Evolutionary conservation across 2,888 invertebrate species (phyloP).

Genomic region (Apamea epomidion): DNA sequence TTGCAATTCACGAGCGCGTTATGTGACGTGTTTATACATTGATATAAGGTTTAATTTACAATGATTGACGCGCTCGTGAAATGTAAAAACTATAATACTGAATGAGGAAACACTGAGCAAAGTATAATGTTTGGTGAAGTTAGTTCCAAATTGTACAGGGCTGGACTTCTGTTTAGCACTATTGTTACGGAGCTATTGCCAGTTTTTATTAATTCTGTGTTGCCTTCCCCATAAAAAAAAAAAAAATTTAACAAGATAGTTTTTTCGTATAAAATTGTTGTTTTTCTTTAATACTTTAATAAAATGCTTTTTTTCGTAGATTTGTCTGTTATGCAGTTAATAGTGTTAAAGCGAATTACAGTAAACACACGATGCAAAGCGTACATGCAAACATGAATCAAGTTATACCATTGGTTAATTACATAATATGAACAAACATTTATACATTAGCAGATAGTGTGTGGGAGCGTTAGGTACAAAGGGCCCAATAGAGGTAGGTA

Average conservation of each 20-base stretch:
- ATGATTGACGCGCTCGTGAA: constrained; percentile 35
- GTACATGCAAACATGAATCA: constrained; percentile 72
- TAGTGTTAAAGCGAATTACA: constrained; percentile 69
- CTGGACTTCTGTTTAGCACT: constrained; percentile 34
- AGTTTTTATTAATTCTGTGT: constrained; percentile 42
- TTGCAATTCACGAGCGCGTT: constrained; percentile 25
- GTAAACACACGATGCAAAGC: constrained; percentile 78
- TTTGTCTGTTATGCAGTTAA: constrained; percentile 65
- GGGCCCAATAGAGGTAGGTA: constrained; percentile 23
- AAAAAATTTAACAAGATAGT: neutral
- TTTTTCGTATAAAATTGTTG: neutral
- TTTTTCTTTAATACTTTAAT: neutral
- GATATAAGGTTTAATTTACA: constrained; percentile 33
- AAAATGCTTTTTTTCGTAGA: constrained; percentile 57
- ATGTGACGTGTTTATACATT: constrained; percentile 32
- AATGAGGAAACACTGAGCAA: constrained; percentile 42
- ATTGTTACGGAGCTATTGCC: constrained; percentile 38
- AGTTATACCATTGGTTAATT: constrained; percentile 56
- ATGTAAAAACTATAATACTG: constrained; percentile 24
- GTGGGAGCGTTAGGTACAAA: constrained; percentile 49
- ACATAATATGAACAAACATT: constrained; percentile 59
- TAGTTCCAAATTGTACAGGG: constrained; percentile 6
- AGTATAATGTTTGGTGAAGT: constrained; percentile 38
- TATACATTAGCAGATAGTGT: constrained; percentile 61
- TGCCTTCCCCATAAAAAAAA: constrained; percentile 49